Base-by-base conservation (phyloP, 2,888 invertebrate genomes). In the Parthenolecanium corni region DNA sequence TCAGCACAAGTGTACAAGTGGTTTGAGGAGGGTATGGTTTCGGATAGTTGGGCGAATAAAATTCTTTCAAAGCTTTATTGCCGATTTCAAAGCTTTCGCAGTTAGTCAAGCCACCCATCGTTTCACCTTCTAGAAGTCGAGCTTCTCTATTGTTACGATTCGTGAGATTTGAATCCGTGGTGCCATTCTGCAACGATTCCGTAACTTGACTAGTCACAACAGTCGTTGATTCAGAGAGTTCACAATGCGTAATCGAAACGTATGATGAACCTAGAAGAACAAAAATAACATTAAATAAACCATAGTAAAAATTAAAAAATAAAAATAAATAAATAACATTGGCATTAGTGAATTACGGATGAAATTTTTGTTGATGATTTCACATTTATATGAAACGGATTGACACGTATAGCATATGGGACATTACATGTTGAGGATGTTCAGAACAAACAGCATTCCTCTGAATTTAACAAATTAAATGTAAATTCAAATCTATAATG, bases 1-100 rank as follows among this genome's bases (percentile, higher is more conserved):
- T 77, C 65, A 86, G 76, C 20, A 82, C 76, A 65, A 79, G 77
- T 64, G 81, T 78, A 72, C 86, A 86, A 69, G 83, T 80, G 31
- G 81, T 80, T 68, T 79, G 77, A 69, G 81, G 82, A 9, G 84
- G 82, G 74, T 86, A 86, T 64, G 77, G 73, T 57, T 76, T 76
- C 11, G 85, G 85, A 74, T 80, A 83, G 67, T 81, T 80, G 0
- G 86, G 86, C 68, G 84, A 84, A 71, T 80, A 82, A 70, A 86
- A 82, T 70, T 82, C 82, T 68, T 76, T 76, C 69, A 78, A 78
- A n/a, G 72, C 53, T 36, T 62, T 62, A 57, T 62, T 44, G 38
- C 62, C 62, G 44, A 52, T 44, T 31, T 31, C 62, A n/a, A 62
- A 62, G 52, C 62, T 62, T 5, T 40, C 31, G 52, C 62, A 62